Base-by-base conservation (phyloP, 2,888 invertebrate species). In the Drosophila birchii region DNA sequence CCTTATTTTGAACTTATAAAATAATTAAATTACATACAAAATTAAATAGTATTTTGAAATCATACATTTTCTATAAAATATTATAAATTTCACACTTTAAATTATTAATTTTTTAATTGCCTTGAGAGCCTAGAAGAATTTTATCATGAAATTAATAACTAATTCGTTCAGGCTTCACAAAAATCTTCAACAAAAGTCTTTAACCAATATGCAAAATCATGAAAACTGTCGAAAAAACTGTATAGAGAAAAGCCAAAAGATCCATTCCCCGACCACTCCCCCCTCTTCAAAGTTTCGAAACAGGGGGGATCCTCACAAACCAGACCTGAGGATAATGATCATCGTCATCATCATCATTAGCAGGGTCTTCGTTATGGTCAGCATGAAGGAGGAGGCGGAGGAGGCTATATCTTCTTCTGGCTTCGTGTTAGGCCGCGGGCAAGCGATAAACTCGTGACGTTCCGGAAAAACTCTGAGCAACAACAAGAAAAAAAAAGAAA, bases 371-470 rank as follows among this genome's bases (percentile, higher is more conserved):
- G 53, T 66, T 53, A 34, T 20, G 51, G 51, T 34, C 51, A 51
- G 18, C 18, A 5, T 26, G 29, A 29, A 32, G 34, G 34, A n/a
- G 26, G 29, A n/a, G 32, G 45, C 14, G 32, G 45, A 32, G 59
- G 23, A 44, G 11, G 2, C 14, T 18, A 32, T 29, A 43, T 18
- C 56, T 16, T 56, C 59, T 39, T 45, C 62, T 23, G 57, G 16
- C 44, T 39, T 68, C 66, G 66, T 64, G 67, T 38, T 49, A 11
- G 39, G 56, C 68, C 49, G 41, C 47, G 18, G 66, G 68, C 68
- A 43, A 68, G 68, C 68, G 68, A 66, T 66, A 66, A 56, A 68
- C 68, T 68, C 68, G 57, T 66, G 68, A 66, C 68, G 68, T 66
- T 68, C 56, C 56, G 68, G 68, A 68, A 68, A 63, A 68, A 64